Base-by-base conservation (phyloP, 1,140 invertebrate species). In the Sinella curviseta region DNA sequence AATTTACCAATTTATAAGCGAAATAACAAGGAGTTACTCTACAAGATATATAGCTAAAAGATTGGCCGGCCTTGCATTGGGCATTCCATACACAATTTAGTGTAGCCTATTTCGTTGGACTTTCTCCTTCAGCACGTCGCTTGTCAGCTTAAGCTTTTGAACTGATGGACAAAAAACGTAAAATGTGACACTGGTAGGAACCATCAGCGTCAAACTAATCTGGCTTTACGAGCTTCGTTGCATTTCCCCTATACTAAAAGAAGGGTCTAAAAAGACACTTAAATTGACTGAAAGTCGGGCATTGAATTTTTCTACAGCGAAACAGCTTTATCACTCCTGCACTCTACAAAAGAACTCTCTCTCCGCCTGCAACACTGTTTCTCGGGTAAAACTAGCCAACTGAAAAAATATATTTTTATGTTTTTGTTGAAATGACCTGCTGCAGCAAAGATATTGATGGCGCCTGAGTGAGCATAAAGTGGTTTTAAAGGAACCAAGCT, bases 241-340 rank as follows among this genome's bases (percentile, higher is more conserved):
- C 55, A 60, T 60, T 60, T 60, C 24, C 55, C n/a, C n/a, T n/a
- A n/a, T 14, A 24, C 3, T 4, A 60, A 24, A 24, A 60, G 55
- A 24, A 60, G n/a, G 24, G 55, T 17, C 55, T 8, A 60, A 60
- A 60, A 60, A 24, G n/a, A 60, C 55, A 60, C 55, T 60, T 60
- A 60, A 60, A 60, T 60, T 60, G 55, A 60, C 39, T n/a, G n/a
- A 48, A 48, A 48, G 39, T 48, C 39, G n/a, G n/a, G n/a, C n/a
- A n/a, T n/a, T n/a, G n/a, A n/a, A n/a, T n/a, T n/a, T n/a, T n/a
- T n/a, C n/a, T n/a, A n/a, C n/a, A n/a, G n/a, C n/a, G n/a, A n/a
- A n/a, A n/a, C n/a, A n/a, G n/a, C n/a, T n/a, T n/a, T n/a, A n/a
- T n/a, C n/a, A n/a, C n/a, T n/a, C n/a, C n/a, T n/a, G n/a, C n/a